phyloP scores from a whole-genome alignment of 1,140 invertebrate genomes.

The Paracyclopina nana region DNA sequence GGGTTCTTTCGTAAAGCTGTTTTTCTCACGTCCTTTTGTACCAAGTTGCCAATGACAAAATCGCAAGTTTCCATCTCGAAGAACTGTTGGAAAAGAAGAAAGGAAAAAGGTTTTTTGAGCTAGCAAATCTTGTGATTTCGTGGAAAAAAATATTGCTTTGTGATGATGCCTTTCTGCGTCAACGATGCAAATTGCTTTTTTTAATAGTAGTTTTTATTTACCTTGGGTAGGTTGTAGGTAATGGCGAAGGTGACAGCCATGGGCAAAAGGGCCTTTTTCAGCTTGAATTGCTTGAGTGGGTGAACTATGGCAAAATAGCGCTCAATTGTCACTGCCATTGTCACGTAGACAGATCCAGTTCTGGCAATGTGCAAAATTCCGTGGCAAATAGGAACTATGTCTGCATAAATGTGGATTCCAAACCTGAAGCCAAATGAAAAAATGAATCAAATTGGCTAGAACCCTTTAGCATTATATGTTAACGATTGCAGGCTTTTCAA shows the following conservation, averaged over 20 bases:
- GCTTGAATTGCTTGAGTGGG: not conserved
- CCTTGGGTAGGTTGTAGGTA: not conserved
- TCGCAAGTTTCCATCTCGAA: conserved; percentile 2
- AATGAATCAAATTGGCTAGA: no score
- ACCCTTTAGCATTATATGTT: no score
- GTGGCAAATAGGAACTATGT: not conserved
- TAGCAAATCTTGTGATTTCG: no score
- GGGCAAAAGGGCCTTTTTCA: not conserved
- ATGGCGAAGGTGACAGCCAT: not conserved
- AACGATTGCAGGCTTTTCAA: no score
- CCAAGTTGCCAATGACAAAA: not conserved
- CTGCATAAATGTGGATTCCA: not conserved
- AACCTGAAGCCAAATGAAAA: no score
- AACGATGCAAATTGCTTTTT: no score
- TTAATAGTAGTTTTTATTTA: no score
- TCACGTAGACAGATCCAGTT: not conserved
- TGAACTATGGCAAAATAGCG: conserved; percentile 1
- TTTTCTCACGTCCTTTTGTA: not conserved
- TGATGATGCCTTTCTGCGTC: no score
- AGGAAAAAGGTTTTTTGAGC: no score
- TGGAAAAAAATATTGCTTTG: no score
- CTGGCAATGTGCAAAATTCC: not conserved
- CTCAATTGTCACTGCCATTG: not conserved
- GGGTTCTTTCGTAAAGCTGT: not conserved
- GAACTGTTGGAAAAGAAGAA: not conserved